Evolutionary conservation across 1,140 invertebrate genomes (phyloP), one percentile per base, ranked within the genome.

Genomic region (Grapholita molesta): DNA sequence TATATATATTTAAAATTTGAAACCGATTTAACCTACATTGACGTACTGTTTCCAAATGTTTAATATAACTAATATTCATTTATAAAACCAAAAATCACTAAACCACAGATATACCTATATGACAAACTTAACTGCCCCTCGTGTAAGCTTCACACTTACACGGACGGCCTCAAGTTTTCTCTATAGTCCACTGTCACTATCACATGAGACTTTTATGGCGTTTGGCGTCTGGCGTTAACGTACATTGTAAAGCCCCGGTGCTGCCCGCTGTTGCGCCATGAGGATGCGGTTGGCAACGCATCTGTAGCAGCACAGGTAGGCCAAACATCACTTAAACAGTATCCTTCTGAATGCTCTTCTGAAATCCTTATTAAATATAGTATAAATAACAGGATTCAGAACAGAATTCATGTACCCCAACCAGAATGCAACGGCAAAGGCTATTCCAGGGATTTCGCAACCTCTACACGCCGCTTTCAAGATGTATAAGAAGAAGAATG

Each of bases 281-380:
- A 93, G 82, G 70, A 94, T 93, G 25, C 93, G 84, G 72, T 93
- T 92, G 75, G 93, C 92, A 73, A 95, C 94, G 88, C 94, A 95
- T 76, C 88, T 89, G 82, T 95, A 95, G 90, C 94, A 95, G 93
- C 94, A 95, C 94, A 95, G 94, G 92, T 95, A 95, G 78, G 94
- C 94, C 92, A 95, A 95, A 95, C 94, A 95, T 97, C 95, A 98
- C 94, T 98, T 98, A 92, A 98, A 98, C 80, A 99, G 93, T 92
- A 99, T 98, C 82, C 98, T 95, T 72, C 97, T 95, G 89, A 99
- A 99, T 9, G 98, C 98, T 81, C 96, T 94, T 69, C 98, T 95
- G 92, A 99, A 99, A 92, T 99, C 99, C 92, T 99, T 97, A 92
- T 99, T 99, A 93, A 99, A 99, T 80, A 99, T 99, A 55, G 98